These are phyloP conservation scores for Myotis planiceps DNA, from an alignment of 2,797 vertebrate species.

Conservation along the genomic window DNA sequence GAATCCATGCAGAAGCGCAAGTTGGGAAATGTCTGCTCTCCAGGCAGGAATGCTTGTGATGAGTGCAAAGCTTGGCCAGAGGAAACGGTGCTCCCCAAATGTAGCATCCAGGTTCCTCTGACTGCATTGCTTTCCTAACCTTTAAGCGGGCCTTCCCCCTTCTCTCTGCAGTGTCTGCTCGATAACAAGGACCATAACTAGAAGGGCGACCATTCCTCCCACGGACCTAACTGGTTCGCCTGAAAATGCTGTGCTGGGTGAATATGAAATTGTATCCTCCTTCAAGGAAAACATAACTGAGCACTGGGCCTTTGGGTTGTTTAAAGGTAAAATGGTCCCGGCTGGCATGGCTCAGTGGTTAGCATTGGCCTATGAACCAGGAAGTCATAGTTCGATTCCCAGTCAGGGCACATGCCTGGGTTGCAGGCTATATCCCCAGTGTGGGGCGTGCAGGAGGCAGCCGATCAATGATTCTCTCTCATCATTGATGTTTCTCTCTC, in stretches of 20 bases:
- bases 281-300: constrained; percentile 41
- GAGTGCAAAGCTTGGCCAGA: neutral
- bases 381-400: no score
- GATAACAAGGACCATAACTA: neutral
- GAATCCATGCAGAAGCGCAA: neutral
- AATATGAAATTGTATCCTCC: constrained; percentile 53
- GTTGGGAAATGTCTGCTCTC: neutral
- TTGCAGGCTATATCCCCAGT: no score
- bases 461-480: no score
- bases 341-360: no score
- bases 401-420: no score
- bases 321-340: neutral
- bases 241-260: constrained; percentile 34
- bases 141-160: neutral
- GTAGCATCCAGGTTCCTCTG: neutral
- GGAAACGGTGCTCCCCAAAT: neutral
- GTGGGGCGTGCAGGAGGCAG: no score
- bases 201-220: constrained; percentile 42
- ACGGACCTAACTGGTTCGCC: constrained; percentile 27
- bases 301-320: neutral
- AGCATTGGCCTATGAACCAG: no score
- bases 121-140: neutral
- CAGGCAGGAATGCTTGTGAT: neutral
- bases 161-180: neutral
- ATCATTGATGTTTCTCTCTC: no score